Evolutionary conservation across 2,888 invertebrate species (phyloP), one percentile per base, ranked within the genome.

Genomic region (Baccha elongata): DNA sequence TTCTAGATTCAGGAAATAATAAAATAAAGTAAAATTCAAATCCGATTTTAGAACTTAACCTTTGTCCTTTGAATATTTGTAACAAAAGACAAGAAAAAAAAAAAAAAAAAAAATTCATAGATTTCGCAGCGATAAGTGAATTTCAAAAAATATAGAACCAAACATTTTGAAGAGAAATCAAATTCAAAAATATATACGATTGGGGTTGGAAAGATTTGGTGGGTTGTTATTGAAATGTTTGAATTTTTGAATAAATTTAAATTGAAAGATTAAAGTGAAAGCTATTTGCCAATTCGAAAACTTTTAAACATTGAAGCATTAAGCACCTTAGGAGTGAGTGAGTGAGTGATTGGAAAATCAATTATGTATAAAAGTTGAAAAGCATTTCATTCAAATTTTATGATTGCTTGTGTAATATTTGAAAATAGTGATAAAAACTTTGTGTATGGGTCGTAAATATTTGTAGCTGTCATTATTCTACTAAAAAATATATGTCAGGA

Each of bases 11-110:
- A 46, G 42, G 37, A 0, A 2, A 15, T 10, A 7, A 3, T 15
- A 17, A 52, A 35, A 35, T 15, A 53, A 67, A 53, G 37, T 19
- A 68, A 69, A 81, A 67, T 65, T 53, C 60, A 81, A 81, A 81
- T 71, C 75, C 65, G 76, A 76, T 81, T 76, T 60, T 17, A 42
- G 52, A 65, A 71, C 40, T 75, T 81, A 76, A 67, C 76, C 71
- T 60, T 65, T 67, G 50, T 81, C 67, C 76, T 62, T 53, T 53
- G 60, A 71, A 29, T 67, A 21, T 58, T 46, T 35, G 19, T 13
- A n/a, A 53, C 53, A 35, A 35, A 53, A 37, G 52, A 4, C 32
- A 53, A 53, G 10, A 52, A 52, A 40, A 71, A 60, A 60, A 60
- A 52, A 40, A 71, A 60, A 60, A 60, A 64, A 60, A 74, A 68